A percentile compares a stretch with the other conserved stretches of the same genome.
Conservation (phyloP, 2,113 vertebrate genomes). For the Macrotus californicus region DNA sequence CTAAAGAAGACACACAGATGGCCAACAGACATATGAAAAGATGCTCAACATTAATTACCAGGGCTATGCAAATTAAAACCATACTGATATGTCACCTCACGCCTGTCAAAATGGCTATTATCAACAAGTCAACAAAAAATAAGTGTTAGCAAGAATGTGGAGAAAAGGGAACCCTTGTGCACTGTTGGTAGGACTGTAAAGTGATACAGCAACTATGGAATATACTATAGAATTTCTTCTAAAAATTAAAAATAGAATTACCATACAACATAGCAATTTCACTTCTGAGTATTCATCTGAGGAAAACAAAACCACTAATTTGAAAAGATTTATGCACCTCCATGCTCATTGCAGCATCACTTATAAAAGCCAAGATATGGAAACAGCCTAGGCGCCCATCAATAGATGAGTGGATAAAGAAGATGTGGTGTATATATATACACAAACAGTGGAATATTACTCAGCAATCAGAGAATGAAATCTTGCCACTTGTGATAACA, state of each 20-base stretch:
- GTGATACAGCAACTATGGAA: neutral
- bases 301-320: neutral
- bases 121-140: neutral
- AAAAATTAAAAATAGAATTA: neutral
- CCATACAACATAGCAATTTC: neutral
- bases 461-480: neutral
- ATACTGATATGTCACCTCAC: neutral
- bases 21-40: neutral
- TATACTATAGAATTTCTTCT: neutral
- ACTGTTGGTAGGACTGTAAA: neutral
- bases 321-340: neutral
- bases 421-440: neutral
- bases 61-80: neutral
- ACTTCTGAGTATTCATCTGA: neutral
- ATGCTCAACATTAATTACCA: neutral
- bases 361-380: neutral
- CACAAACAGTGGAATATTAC: neutral
- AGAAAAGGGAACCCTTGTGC: neutral
- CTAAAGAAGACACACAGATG: neutral
- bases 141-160: neutral
- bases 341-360: neutral
- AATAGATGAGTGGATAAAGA: neutral
- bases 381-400: neutral
- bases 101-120: neutral
- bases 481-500: neutral